Conservation (phyloP, 2,113 vertebrate species). For the Rana temporaria region DNA sequence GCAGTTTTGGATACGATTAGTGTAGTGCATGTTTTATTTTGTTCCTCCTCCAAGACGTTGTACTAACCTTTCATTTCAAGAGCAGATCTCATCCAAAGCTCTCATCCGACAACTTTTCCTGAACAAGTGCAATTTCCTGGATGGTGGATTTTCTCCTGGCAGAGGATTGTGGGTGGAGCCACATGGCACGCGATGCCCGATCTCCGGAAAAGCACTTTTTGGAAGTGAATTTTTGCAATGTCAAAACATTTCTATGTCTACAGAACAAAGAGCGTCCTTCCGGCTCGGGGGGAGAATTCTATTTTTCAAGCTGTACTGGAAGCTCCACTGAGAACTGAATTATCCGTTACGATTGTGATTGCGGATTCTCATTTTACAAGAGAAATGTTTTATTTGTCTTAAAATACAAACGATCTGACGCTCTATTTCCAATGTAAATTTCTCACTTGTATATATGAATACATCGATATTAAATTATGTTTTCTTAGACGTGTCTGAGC, state of each 20-base stretch:
- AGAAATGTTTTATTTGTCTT: conserved; percentile 72
- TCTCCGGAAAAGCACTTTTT: conserved; percentile 54
- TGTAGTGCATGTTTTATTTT: conserved; percentile 91
- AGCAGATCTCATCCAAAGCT: neutral
- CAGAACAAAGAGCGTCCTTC: conserved; percentile 26
- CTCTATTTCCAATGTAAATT: conserved; percentile 78
- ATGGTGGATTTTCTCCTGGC: neutral
- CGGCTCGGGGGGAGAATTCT: conserved; percentile 56
- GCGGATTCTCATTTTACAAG: conserved; percentile 62
- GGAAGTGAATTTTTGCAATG: conserved; percentile 64
- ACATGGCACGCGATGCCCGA: neutral
- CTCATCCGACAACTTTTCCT: conserved; percentile 58
- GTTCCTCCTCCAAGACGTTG: conserved; percentile 78
- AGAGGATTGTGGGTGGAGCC: neutral
- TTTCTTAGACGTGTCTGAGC: conserved; percentile 71
- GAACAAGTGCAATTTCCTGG: conserved; percentile 1
- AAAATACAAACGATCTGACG: conserved; percentile 75
- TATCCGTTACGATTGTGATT: neutral
- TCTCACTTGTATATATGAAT: conserved; percentile 80
- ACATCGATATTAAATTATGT: conserved; percentile 85
- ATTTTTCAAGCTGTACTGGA: conserved; percentile 64
- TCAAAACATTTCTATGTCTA: conserved; percentile 61
- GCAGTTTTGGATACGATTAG: conserved; percentile 83
- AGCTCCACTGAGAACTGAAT: conserved; percentile 14
- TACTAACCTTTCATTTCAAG: conserved; percentile 73